A percentile compares a stretch with the other conserved stretches of the same genome.
Evolutionary conservation across 1,140 invertebrate genomes (phyloP).

Genomic region (Sinella curviseta): DNA sequence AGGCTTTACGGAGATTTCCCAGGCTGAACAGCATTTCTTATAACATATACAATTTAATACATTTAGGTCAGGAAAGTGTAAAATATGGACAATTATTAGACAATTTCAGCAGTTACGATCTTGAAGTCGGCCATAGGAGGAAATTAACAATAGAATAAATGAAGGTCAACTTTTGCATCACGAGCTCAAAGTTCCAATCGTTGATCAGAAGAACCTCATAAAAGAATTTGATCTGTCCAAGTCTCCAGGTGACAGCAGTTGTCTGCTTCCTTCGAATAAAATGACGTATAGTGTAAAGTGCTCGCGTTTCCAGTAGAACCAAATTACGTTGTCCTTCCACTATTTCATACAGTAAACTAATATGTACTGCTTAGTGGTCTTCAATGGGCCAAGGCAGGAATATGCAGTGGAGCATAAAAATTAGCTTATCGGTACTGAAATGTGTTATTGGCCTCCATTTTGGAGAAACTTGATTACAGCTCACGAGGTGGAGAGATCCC

Average conservation of each 20-base stretch:
- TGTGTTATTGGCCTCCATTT: neutral
- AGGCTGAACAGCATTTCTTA: constrained; percentile 52
- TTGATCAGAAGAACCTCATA: neutral
- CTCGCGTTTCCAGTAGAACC: neutral
- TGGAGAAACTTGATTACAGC: neutral
- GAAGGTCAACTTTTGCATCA: neutral
- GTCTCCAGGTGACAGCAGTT: neutral
- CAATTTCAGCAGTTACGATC: constrained; percentile 44
- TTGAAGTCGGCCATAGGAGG: constrained; percentile 9
- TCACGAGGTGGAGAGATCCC: neutral
- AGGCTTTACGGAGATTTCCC: too few relatives aligned
- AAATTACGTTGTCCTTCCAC: neutral
- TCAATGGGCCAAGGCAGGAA: neutral
- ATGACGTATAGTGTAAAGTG: neutral
- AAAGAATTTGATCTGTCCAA: neutral
- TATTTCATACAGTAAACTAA: neutral
- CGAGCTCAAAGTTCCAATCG: neutral
- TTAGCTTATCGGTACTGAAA: neutral
- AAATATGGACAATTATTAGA: constrained; percentile 52
- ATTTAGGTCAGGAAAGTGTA: constrained; percentile 53
- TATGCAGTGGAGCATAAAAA: neutral
- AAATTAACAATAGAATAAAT: constrained; percentile 21
- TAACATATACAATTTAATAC: constrained; percentile 55
- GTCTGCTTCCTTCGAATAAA: neutral
- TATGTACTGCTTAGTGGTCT: neutral